Conservation (phyloP, 2,113 vertebrate species). For the Thymallus thymallus region DNA sequence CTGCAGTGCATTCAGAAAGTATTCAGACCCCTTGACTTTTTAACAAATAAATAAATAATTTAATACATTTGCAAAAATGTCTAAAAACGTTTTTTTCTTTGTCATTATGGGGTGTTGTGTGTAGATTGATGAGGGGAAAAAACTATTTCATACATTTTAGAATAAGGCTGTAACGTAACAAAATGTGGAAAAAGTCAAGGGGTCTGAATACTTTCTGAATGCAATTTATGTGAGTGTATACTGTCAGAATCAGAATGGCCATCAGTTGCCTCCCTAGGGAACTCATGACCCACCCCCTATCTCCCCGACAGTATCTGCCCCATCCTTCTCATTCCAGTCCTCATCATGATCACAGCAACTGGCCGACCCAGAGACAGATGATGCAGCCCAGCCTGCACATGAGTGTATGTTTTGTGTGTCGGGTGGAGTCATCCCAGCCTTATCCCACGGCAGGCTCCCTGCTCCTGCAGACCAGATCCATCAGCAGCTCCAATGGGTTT, state of each 20-base stretch:
- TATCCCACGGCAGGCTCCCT: slow-evolving; percentile 74
- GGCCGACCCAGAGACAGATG: slow-evolving; percentile 19
- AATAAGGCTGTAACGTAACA: too few relatives aligned
- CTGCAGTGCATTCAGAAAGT: too few relatives aligned
- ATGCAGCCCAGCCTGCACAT: slow-evolving; percentile 5
- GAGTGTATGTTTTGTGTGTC: not conserved
- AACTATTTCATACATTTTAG: too few relatives aligned
- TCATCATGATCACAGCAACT: not conserved
- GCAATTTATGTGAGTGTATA: too few relatives aligned
- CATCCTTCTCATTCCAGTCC: not conserved
- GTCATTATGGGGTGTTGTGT: too few relatives aligned
- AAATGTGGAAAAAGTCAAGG: too few relatives aligned
- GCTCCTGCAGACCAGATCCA: slow-evolving; percentile 89
- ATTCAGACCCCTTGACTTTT: too few relatives aligned
- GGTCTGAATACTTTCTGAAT: too few relatives aligned
- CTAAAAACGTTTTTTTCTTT: too few relatives aligned
- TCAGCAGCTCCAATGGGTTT: slow-evolving; percentile 95
- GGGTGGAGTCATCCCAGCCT: not conserved
- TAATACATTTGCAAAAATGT: too few relatives aligned
- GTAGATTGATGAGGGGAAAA: too few relatives aligned
- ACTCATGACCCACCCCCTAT: not conserved
- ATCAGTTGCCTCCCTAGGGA: not conserved
- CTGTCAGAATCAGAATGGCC: not conserved
- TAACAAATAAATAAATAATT: too few relatives aligned
- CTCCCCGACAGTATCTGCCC: not conserved